Percentiles rank a stretch among this genome's conserved stretches.
These are phyloP conservation scores for Acanthis flammea DNA, from an alignment of 2,797 vertebrate genomes.

Conservation along the genomic window DNA sequence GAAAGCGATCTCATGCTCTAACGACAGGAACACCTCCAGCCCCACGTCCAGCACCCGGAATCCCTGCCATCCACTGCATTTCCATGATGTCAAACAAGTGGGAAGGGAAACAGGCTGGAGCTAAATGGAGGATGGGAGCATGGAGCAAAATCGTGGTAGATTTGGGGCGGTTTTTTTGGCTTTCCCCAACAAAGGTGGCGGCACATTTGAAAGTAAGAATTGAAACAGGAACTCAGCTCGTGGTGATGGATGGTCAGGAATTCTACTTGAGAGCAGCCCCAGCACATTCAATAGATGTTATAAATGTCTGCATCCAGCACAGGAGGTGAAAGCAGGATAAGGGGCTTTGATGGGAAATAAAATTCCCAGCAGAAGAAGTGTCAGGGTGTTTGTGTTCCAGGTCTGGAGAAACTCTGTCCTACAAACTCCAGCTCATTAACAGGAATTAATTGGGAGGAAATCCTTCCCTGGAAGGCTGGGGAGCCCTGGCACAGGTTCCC, in stretches of 20 bases:
- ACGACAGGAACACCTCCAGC: background rate
- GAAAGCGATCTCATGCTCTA: background rate
- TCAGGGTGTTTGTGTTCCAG: background rate
- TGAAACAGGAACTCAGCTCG: background rate
- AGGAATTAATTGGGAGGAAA: background rate
- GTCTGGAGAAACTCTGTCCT: background rate
- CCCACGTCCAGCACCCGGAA: background rate
- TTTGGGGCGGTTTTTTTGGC: background rate
- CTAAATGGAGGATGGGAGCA: background rate
- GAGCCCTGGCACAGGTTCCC: background rate
- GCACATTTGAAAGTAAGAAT: background rate
- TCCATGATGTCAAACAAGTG: background rate
- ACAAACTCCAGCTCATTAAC: background rate
- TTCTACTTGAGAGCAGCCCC: background rate
- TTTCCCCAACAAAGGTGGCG: background rate
- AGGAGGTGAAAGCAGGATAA: background rate
- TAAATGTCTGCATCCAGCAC: background rate
- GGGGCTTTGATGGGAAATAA: background rate
- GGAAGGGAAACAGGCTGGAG: background rate
- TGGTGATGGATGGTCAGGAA: background rate
- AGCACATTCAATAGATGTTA: fast-evolving
- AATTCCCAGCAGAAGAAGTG: background rate
- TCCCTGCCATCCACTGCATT: background rate
- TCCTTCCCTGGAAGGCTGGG: background rate
- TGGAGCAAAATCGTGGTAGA: background rate